Evolutionary conservation across 2,797 vertebrate species (phyloP).

Genomic region (Monodelphis domestica): DNA sequence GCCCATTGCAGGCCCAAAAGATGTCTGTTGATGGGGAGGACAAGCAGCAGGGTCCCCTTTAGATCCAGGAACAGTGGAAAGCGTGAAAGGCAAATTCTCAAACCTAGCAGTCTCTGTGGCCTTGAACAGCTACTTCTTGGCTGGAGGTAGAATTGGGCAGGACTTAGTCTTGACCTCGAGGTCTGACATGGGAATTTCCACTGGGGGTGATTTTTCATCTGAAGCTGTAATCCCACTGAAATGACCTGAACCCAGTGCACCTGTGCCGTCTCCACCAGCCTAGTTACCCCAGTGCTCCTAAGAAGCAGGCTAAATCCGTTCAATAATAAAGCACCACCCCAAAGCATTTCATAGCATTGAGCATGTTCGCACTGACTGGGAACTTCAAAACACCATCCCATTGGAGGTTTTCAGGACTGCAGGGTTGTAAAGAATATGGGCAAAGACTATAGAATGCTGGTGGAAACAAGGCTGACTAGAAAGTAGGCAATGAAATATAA

Average conservation of each 20-base stretch:
- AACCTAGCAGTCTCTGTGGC: background rate
- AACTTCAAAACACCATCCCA: background rate
- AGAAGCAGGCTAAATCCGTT: background rate
- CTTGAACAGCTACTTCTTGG: background rate
- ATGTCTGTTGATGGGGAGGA: background rate
- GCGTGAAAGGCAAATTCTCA: background rate
- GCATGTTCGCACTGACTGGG: slow-evolving; percentile 21
- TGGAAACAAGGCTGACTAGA: slow-evolving; percentile 61
- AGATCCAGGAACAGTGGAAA: background rate
- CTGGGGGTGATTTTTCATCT: slow-evolving; percentile 30
- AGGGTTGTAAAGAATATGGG: slow-evolving; percentile 3
- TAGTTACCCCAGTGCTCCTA: background rate
- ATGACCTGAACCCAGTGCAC: slow-evolving; percentile 15
- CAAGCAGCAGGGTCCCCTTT: background rate
- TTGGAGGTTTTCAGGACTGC: slow-evolving; percentile 31
- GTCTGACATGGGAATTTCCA: slow-evolving; percentile 5
- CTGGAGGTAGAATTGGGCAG: background rate
- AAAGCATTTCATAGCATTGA: background rate
- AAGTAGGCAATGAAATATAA: slow-evolving; percentile 66
- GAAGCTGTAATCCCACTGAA: background rate
- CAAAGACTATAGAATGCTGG: slow-evolving; percentile 53
- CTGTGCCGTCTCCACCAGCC: background rate
- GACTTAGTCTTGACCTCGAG: background rate
- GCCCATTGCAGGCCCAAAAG: background rate
- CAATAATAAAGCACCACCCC: background rate